These are phyloP conservation scores for Grus americana DNA, from an alignment of 2,113 vertebrate species.

Conservation along the genomic window DNA sequence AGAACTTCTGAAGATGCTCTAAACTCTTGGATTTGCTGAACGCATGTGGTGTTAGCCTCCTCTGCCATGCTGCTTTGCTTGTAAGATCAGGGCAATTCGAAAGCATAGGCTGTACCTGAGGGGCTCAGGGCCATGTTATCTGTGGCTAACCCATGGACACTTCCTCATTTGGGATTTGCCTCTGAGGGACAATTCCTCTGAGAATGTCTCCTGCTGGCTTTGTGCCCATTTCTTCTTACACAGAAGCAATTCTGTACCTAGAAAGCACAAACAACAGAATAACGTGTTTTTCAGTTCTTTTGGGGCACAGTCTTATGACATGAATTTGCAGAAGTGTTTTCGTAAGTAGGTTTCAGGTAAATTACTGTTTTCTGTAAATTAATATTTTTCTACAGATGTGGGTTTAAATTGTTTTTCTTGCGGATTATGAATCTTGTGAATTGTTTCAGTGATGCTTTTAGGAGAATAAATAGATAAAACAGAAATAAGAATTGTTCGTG, in stretches of 20 bases:
- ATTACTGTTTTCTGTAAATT: slow-evolving; percentile 31
- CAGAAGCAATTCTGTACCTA: background rate
- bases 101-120: background rate
- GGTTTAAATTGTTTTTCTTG: slow-evolving; percentile 10
- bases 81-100: background rate
- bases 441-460: slow-evolving; percentile 30
- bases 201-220: background rate
- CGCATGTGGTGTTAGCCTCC: background rate
- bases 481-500: slow-evolving; percentile 5
- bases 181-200: background rate
- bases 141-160: background rate
- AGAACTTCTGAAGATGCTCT: background rate
- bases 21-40: background rate
- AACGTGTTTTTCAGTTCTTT: background rate
- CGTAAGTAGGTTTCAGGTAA: background rate
- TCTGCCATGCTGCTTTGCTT: fast-evolving
- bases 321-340: background rate
- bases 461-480: slow-evolving; percentile 30
- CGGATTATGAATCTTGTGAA: background rate
- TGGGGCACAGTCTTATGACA: background rate
- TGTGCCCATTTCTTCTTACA: fast-evolving
- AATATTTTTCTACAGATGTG: background rate
- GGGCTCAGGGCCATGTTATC: background rate
- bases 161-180: background rate
- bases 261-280: background rate